Base-by-base conservation (phyloP, 2,888 invertebrate species). In the Cheilosia variabilis region DNA sequence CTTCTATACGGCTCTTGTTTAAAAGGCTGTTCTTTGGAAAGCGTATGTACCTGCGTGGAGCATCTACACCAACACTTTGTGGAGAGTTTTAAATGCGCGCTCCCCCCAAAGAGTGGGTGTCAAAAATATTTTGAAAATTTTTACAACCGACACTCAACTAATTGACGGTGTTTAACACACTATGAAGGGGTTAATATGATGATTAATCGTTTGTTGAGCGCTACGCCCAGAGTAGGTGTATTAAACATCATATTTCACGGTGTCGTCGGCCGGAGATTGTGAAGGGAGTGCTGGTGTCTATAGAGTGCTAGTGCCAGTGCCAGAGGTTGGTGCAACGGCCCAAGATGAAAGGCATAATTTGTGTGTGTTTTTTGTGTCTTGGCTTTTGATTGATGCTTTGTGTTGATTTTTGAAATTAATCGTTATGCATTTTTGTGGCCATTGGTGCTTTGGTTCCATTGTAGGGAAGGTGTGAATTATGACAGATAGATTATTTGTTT, bases 181-280 rank as follows among this genome's bases (percentile, higher is more conserved):
- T 60, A 34, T 81, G 81, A 81, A 81, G 81, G 86, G 76, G 86
- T 86, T 86, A 86, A 86, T 86, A 52, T 77, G 86, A 86, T 86
- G 86, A 86, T 86, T 86, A 86, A 86, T 86, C 68, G 86, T 62
- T 72, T 72, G 76, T 63, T 86, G 81, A 86, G 55, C 60, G 71
- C 71, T 50, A 55, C 62, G 22, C 52, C 57, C 50, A 72, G 81
- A 86, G 86, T 86, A 57, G 81, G 81, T 77, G 77, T 86, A 86
- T 86, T 86, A 86, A 86, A 86, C 86, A 86, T 86, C 86, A 86
- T 86, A 86, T 81, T 86, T 86, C 81, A 81, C 60, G 60, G 62
- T 41, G 52, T 22, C 19, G 31, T 9, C 31, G 9, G n/a, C 17
- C 19, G 24, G 65, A 4, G 22, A 22, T 47, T 13, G 13, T 13